phyloP scores from a whole-genome alignment of 2,797 vertebrate genomes.

The Dicrostonyx torquatus region DNA sequence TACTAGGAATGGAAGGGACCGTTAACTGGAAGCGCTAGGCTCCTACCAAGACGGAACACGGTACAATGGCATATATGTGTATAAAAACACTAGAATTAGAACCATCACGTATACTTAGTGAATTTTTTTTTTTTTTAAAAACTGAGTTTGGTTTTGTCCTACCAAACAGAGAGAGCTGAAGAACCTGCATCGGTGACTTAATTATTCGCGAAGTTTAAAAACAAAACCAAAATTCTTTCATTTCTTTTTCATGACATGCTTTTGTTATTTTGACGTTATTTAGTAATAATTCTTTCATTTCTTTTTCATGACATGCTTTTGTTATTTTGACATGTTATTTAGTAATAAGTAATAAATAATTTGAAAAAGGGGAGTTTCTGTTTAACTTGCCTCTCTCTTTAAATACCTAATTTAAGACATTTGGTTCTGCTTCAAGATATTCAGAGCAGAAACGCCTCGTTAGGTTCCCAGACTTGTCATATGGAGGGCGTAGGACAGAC shows the following conservation, averaged over 20 bases:
- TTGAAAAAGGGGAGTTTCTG: neutral
- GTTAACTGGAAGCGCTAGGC: neutral
- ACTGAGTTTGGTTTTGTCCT: neutral
- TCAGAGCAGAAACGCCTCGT: slow-evolving; percentile 3
- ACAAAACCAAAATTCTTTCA: neutral
- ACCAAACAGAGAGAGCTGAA: neutral
- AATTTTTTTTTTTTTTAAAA: neutral
- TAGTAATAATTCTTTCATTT: neutral
- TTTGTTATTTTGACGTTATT: no score
- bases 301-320: slow-evolving; percentile 1
- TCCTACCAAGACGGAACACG: neutral
- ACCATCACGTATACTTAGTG: neutral
- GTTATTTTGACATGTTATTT: no score
- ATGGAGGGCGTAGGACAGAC: neutral
- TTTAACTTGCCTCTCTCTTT: neutral
- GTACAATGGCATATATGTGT: no score
- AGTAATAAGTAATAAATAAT: neutral
- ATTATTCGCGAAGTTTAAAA: slow-evolving; percentile 11
- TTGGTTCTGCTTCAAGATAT: neutral
- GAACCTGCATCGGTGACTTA: neutral
- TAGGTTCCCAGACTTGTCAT: neutral
- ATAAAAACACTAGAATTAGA: neutral
- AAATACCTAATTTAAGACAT: neutral
- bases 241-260: neutral
- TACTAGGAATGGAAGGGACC: neutral